Base-by-base conservation (phyloP, 1,140 invertebrate genomes). In the Paramacrobiotus metropolitanus region DNA sequence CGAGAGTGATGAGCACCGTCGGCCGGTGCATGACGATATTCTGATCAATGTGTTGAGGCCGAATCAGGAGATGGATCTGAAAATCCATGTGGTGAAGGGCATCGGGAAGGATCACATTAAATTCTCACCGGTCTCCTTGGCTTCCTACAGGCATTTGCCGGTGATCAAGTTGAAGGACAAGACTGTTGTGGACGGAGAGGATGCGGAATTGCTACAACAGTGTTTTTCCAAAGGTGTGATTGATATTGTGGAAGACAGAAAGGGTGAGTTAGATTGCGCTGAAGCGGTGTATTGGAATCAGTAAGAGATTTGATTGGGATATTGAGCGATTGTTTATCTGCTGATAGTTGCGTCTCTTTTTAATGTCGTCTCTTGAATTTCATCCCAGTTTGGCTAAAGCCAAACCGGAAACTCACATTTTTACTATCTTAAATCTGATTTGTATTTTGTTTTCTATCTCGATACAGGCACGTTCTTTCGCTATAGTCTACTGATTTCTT, bases 31-130 rank as follows among this genome's bases (percentile, higher is more conserved):
- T 69, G 78, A 84, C 64, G 86, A 97, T 68, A 97, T 99, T 71
- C 75, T 97, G 0, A 82, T 99, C 65, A 82, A 83, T 4, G 95
- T 97, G 78, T 78, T 97, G 76, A 78, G 86, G 62, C 90, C 91
- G 2, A 90, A 91, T 1, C 93, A 96, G 75, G 88, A 92, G 74
- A 75, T 94, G 34, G 83, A 92, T 74, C 70, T 87, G 9, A 83
- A 83, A 71, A 73, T 97, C 68, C 77, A 89, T 68, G 93, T 90
- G 66, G 82, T 93, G 0, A 98, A 98, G 76, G 88, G 94, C 29
- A 82, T 91, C 67, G 93, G 93, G 2, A 83, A 82, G 69, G 93
- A 98, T 76, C 94, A 99, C 78, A 91, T 93, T 0, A 98, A 98
- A 75, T 98, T 97, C 77, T 95, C 90, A 30, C 93, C 94, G 62